These are phyloP conservation scores for Donacobius atricapilla DNA, from an alignment of 2,113 vertebrate species.

Conservation along the genomic window DNA sequence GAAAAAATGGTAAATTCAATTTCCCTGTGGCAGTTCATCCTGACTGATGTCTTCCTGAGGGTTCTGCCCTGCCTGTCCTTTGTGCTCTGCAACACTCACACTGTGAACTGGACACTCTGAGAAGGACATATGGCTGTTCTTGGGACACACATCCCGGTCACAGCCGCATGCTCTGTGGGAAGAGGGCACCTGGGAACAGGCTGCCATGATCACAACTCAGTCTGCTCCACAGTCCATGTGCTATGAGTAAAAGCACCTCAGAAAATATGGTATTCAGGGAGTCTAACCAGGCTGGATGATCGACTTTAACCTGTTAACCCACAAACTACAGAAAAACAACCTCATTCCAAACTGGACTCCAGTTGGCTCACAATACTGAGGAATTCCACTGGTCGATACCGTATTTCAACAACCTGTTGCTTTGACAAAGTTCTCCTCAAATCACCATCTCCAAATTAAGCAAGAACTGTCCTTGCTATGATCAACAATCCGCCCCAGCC, in stretches of 20 bases:
- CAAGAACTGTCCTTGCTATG: neutral
- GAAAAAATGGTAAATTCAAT: neutral
- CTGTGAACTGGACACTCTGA: neutral
- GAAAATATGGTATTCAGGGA: neutral
- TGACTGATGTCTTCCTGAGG: neutral
- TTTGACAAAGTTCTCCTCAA: neutral
- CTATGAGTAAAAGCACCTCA: neutral
- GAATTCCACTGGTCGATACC: neutral
- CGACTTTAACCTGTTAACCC: neutral
- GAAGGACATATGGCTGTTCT: neutral
- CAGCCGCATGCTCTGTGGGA: fast-evolving
- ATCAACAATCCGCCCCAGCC: neutral
- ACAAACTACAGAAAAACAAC: neutral
- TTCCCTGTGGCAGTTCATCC: neutral
- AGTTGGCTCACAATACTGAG: fast-evolving
- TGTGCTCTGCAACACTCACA: neutral
- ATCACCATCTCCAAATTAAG: neutral
- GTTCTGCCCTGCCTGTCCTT: neutral
- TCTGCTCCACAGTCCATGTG: fast-evolving
- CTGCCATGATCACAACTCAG: neutral
- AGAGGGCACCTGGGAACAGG: neutral
- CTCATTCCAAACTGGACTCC: neutral
- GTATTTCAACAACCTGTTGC: neutral
- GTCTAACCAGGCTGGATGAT: neutral
- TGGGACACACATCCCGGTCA: neutral